phyloP scores from a whole-genome alignment of 2,888 invertebrate genomes.

The Clivina fossor region DNA sequence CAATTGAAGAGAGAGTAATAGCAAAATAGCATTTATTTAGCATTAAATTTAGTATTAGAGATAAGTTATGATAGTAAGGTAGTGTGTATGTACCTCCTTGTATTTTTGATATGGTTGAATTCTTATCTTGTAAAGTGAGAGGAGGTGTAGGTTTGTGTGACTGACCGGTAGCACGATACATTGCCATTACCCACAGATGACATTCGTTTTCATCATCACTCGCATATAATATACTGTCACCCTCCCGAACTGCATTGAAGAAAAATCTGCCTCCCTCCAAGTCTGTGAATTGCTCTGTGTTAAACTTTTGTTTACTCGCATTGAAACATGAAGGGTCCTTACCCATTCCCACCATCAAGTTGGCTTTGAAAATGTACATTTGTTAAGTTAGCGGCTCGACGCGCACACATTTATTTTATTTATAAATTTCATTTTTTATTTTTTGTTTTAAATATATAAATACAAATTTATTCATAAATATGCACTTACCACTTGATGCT shows the following conservation, averaged over 20 bases:
- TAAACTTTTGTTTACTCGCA: constrained; percentile 40
- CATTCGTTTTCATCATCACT: constrained; percentile 97
- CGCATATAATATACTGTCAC: constrained; percentile 94
- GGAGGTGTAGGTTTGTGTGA: constrained; percentile 98
- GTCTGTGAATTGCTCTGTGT: constrained; percentile 59
- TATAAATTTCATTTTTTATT: constrained; percentile 36
- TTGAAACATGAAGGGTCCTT: constrained; percentile 51
- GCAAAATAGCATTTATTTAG: too few species aligned
- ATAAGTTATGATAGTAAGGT: neutral
- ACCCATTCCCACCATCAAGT: constrained; percentile 92
- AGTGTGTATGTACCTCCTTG: constrained; percentile 72
- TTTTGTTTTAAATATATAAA: constrained; percentile 6
- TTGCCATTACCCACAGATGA: constrained; percentile 98
- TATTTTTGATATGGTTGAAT: constrained; percentile 81
- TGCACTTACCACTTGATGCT: constrained; percentile 79
- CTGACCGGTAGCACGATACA: constrained; percentile 99
- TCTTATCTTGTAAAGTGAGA: constrained; percentile 74
- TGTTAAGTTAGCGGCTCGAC: constrained; percentile 6
- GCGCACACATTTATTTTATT: constrained; percentile 1
- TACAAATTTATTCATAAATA: too few species aligned
- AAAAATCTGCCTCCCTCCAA: constrained; percentile 92
- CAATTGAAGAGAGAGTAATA: too few species aligned
- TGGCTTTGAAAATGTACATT: constrained; percentile 62
- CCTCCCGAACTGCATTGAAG: constrained; percentile 98
- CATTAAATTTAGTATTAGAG: neutral